Base-by-base conservation (phyloP, 2,888 invertebrate genomes). In the Agrotis puta region DNA sequence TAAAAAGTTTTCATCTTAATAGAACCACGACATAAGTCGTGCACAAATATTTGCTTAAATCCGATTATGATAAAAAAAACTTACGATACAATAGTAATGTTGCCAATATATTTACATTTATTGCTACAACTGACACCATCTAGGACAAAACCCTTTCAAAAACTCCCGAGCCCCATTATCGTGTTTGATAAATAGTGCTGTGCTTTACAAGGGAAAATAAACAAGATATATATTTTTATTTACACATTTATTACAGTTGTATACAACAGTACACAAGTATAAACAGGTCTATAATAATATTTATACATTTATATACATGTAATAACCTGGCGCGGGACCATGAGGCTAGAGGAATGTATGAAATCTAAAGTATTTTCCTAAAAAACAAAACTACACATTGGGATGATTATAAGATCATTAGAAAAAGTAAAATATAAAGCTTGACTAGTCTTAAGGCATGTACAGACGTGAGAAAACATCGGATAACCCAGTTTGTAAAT, bases 191-290 rank as follows among this genome's bases (percentile, higher is more conserved):
- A 61, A 73, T 64, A 48, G 48, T 64, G 16, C 51, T 65, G 22
- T 62, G 27, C 67, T 64, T 70, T 69, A 77, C 24, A 66, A 70
- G 57, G 39, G 64, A 80, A 82, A 77, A 81, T 67, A 80, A 79
- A 84, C 77, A 80, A 74, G 33, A 64, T 62, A 54, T 70, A 74
- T 86, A 74, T 89, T 89, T 83, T 91, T 93, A 92, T 94, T 90
- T 94, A 94, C 94, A 95, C 93, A 93, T 95, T 95, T 95, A 95
- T 94, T 94, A 93, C 92, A 92, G 69, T 89, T 90, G 92, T 85
- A 93, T 95, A 95, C 94, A 93, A 93, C 92, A 92, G 93, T 94
- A 94, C 90, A 93, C 94, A 92, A 88, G 87, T 93, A 92, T 91
- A 93, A 93, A 94, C 92, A 94, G 87, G 91, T 92, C 88, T 90